Evolutionary conservation across 2,888 invertebrate species (phyloP), one percentile per base, ranked within the genome.

Genomic region (Polia nebulosa): DNA sequence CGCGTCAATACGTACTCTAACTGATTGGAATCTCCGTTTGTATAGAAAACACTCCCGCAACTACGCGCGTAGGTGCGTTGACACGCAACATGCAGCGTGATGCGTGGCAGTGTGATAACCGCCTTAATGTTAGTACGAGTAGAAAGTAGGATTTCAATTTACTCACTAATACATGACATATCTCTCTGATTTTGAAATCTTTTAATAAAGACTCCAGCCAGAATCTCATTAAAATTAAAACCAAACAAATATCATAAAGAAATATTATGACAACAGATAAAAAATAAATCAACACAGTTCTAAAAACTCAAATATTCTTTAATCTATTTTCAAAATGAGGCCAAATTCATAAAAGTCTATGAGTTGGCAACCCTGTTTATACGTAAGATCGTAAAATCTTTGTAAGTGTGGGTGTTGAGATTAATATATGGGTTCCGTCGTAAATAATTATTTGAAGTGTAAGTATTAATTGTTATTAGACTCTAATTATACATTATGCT

Each of bases 361-460:
- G 51, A 68, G 62, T 76, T 68, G 84, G 69, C 79, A 82, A 32
- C 81, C 81, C 79, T 78, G 58, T 69, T 67, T 58, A 63, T 49
- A 34, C 17, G 32, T 45, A 32, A 78, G 53, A 61, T n/a, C 44
- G 66, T 76, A 57, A 80, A 74, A 74, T 39, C 27, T 60, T 56
- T 53, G 3, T 39, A 11, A n/a, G 72, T 65, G 77, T 82, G 74
- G 56, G 80, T 70, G 67, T 70, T 36, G 49, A 45, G 44, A 80
- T 66, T 77, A 65, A 56, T 58, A 44, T 25, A 29, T 52, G 58
- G 77, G 74, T 80, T 80, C 81, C 39, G 82, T 55, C 22, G 51
- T 53, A 13, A 32, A 34, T 51, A 49, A 41, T 53, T 27, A 39
- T 52, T 29, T 49, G 20, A 41, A 47, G 32, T 32, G 15, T 49